Conservation (phyloP, 2,888 invertebrate genomes). For the Cerastoderma edule region DNA sequence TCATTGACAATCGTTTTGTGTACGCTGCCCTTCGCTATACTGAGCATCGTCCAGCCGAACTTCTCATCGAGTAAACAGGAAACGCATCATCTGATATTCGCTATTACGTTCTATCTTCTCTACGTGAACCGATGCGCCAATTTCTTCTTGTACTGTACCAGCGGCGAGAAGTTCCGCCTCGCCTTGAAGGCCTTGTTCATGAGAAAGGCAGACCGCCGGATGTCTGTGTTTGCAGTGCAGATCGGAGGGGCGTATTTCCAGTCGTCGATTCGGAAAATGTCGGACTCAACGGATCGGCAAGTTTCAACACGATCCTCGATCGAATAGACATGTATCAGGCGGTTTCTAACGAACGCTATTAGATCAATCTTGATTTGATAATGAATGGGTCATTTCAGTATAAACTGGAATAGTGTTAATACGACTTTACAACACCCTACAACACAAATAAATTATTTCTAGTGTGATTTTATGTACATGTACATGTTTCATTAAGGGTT, state of each 20-base stretch:
- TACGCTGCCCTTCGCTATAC: conserved; percentile 70
- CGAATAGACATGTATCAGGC: too few relatives aligned
- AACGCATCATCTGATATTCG: conserved; percentile 57
- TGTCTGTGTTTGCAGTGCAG: conserved; percentile 23
- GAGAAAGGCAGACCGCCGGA: conserved; percentile 6
- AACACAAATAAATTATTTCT: too few relatives aligned
- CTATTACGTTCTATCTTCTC: conserved; percentile 69
- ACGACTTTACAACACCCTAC: too few relatives aligned
- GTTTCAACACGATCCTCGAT: neutral
- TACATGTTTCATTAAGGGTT: too few relatives aligned
- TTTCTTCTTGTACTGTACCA: conserved; percentile 74
- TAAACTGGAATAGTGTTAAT: too few relatives aligned
- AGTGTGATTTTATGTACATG: too few relatives aligned
- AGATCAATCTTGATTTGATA: too few relatives aligned
- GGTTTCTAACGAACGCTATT: too few relatives aligned
- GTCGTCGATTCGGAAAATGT: neutral
- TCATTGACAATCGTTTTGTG: conserved; percentile 70
- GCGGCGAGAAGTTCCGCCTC: conserved; percentile 68
- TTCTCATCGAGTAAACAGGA: conserved; percentile 38
- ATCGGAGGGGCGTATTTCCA: neutral
- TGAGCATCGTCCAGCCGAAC: conserved; percentile 51
- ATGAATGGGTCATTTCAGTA: too few relatives aligned
- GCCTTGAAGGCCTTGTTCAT: conserved; percentile 56
- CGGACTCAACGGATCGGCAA: conserved; percentile 12
- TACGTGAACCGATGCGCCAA: conserved; percentile 74